Evolutionary conservation across 2,888 invertebrate species (phyloP).

Genomic region (Pedicia rivosa): DNA sequence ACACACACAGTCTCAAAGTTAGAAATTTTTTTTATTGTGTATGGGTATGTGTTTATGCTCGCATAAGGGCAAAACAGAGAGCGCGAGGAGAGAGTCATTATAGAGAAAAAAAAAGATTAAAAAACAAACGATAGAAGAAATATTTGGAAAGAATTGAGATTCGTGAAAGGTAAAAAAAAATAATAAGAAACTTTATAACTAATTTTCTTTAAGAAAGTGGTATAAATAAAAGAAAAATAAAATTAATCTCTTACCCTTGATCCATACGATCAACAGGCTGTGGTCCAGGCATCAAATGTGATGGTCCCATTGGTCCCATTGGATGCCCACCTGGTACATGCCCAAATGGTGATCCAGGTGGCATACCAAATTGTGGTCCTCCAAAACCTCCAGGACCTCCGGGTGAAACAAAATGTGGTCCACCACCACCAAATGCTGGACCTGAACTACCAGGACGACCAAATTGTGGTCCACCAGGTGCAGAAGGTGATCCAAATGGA

Average conservation of each 20-base stretch:
- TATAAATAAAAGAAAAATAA: not conserved
- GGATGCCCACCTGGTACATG: slow-evolving; percentile 48
- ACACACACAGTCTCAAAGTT: too few species aligned
- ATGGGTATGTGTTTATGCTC: too few species aligned
- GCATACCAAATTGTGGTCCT: slow-evolving; percentile 50
- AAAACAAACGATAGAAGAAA: not conserved
- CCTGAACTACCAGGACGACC: slow-evolving; percentile 49
- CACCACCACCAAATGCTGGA: slow-evolving; percentile 44
- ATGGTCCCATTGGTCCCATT: slow-evolving; percentile 31
- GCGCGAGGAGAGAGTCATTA: too few species aligned
- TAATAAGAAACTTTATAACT: not conserved
- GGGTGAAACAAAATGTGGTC: slow-evolving; percentile 31
- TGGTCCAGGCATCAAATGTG: slow-evolving; percentile 46
- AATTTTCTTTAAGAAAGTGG: not conserved
- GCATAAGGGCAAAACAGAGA: too few species aligned
- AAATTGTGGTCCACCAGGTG: slow-evolving; percentile 40
- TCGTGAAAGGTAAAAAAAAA: not conserved
- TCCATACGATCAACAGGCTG: slow-evolving; percentile 71
- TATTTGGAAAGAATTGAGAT: not conserved
- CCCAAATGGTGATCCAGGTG: slow-evolving; percentile 52
- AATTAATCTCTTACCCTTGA: slow-evolving; percentile 59
- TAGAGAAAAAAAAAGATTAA: not conserved
- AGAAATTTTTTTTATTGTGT: too few species aligned
- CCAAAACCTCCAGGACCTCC: slow-evolving; percentile 42
- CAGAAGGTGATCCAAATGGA: slow-evolving; percentile 52